Evolutionary conservation across 2,888 invertebrate species (phyloP).

Genomic region (Steinernema carpocapsae): DNA sequence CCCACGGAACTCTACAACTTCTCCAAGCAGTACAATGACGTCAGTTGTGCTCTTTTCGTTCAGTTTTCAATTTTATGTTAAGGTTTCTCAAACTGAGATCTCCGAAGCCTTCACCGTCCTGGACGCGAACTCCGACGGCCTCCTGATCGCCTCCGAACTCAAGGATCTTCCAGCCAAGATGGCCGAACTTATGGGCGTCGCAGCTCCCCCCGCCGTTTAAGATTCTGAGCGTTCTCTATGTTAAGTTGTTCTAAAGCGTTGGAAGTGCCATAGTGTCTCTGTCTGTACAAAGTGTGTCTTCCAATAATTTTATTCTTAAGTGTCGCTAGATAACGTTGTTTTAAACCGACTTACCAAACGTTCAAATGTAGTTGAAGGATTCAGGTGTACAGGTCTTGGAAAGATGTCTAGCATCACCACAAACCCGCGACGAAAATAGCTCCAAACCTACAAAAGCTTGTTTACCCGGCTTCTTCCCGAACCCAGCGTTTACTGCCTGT

Average conservation of each 20-base stretch:
- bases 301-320: too few species aligned
- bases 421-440: neutral
- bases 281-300: slow-evolving; percentile 20
- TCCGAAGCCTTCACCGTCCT: slow-evolving; percentile 43
- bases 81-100: slow-evolving; percentile 39
- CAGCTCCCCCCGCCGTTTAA: slow-evolving; percentile 11
- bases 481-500: slow-evolving; percentile 29
- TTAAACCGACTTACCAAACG: too few species aligned
- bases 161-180: slow-evolving; percentile 46
- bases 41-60: neutral
- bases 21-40: slow-evolving; percentile 50
- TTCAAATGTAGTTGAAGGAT: too few species aligned
- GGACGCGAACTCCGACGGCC: slow-evolving; percentile 47
- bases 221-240: neutral
- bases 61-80: neutral
- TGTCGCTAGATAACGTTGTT: too few species aligned
- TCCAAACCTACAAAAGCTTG: neutral
- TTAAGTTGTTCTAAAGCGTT: neutral
- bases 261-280: slow-evolving; percentile 22
- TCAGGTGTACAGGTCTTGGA: too few species aligned
- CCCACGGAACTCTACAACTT: slow-evolving; percentile 56
- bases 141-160: slow-evolving; percentile 45
- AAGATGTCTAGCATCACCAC: too few species aligned
- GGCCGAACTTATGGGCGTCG: slow-evolving; percentile 39
- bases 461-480: slow-evolving; percentile 3